phyloP scores from a whole-genome alignment of 2,888 invertebrate genomes.

The Subacronicta megacephala region DNA sequence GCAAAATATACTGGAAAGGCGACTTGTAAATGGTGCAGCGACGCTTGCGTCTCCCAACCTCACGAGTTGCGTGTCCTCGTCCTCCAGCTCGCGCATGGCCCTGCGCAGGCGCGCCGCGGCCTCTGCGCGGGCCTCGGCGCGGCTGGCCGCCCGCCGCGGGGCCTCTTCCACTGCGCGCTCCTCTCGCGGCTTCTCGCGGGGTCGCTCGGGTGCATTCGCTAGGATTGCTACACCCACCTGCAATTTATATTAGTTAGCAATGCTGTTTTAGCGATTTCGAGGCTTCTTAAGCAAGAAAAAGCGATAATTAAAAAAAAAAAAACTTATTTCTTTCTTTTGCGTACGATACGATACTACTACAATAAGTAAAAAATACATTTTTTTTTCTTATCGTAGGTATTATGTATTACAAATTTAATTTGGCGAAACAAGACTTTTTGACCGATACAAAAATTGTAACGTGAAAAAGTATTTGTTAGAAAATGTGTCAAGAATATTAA shows the following conservation, averaged over 20 bases:
- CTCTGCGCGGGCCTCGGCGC: slow-evolving; percentile 75
- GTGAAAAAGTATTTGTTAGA: too few species aligned
- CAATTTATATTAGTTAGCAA: background rate
- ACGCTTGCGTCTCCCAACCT: slow-evolving; percentile 99
- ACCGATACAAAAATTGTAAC: too few species aligned
- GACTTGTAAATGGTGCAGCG: slow-evolving; percentile 99
- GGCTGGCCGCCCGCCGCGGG: slow-evolving; percentile 70
- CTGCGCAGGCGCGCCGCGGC: slow-evolving; percentile 89
- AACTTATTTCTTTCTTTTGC: too few species aligned
- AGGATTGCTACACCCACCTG: slow-evolving; percentile 96
- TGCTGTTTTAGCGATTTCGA: too few species aligned
- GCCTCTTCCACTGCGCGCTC: slow-evolving; percentile 92
- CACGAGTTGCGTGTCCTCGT: slow-evolving; percentile 96
- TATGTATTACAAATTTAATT: too few species aligned
- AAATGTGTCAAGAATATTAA: too few species aligned
- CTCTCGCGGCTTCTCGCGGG: slow-evolving; percentile 80
- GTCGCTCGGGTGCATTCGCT: slow-evolving; percentile 93
- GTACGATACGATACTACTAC: too few species aligned
- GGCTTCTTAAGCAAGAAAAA: too few species aligned
- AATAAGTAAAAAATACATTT: too few species aligned
- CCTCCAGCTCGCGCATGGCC: slow-evolving; percentile 95
- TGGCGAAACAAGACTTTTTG: too few species aligned
- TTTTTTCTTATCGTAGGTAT: too few species aligned
- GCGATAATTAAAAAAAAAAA: background rate
- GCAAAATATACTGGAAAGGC: slow-evolving; percentile 98